phyloP scores from a whole-genome alignment of 2,797 vertebrate genomes.

The Hipposideros larvatus region DNA sequence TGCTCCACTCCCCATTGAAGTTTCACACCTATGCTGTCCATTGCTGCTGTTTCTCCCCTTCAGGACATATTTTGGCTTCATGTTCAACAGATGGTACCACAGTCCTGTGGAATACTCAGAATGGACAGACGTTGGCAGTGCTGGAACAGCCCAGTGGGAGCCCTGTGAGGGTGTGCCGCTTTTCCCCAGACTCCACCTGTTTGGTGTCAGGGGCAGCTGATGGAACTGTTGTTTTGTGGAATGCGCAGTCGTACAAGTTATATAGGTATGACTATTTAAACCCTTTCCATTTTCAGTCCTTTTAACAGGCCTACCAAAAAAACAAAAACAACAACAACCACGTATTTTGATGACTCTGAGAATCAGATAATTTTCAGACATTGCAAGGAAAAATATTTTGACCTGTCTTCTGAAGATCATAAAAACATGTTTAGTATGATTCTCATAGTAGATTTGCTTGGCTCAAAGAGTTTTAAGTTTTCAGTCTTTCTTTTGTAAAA shows the following conservation, averaged over 20 bases:
- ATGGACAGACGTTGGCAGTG: conserved; percentile 90
- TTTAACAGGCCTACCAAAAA: background rate
- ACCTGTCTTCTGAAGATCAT: conserved; percentile 7
- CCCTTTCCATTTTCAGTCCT: background rate
- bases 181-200: conserved; percentile 89
- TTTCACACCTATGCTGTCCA: conserved; percentile 95
- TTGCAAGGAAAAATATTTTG: background rate
- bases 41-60: conserved; percentile 96
- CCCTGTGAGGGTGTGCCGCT: conserved; percentile 93
- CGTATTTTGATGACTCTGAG: conserved; percentile 1
- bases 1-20: conserved; percentile 93
- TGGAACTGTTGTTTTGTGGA: conserved; percentile 94
- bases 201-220: conserved; percentile 94
- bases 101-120: conserved; percentile 90
- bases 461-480: conserved; percentile 49
- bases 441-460: background rate
- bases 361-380: background rate
- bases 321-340: background rate
- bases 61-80: conserved; percentile 93
- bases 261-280: conserved; percentile 87
- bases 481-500: background rate
- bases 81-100: conserved; percentile 96
- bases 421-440: conserved; percentile 26
- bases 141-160: conserved; percentile 93
- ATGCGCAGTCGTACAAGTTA: conserved; percentile 88